Conservation (phyloP, 1,140 invertebrate genomes). For the Sesamia nonagrioides region DNA sequence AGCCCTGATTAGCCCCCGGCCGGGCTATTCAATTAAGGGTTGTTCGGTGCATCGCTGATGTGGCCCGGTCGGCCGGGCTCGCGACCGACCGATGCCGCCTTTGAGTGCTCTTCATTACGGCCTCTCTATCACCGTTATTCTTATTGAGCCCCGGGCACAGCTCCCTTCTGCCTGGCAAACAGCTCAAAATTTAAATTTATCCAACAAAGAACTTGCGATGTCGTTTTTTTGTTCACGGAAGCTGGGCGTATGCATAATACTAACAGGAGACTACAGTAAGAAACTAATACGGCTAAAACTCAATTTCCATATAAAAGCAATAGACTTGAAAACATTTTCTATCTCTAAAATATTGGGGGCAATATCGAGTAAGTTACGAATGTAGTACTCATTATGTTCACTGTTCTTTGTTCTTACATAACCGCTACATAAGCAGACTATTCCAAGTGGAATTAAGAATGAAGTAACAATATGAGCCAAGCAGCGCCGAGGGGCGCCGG, state of each 20-base stretch:
- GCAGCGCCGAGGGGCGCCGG: slow-evolving; percentile 12
- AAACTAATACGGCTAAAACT: background rate
- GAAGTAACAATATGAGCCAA: slow-evolving; percentile 56
- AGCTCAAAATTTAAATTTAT: slow-evolving; percentile 58
- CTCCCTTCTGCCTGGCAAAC: slow-evolving; percentile 13
- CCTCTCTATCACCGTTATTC: slow-evolving; percentile 75
- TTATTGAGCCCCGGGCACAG: slow-evolving; percentile 63
- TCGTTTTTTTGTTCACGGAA: background rate
- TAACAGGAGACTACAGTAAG: background rate
- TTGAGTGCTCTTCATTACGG: slow-evolving; percentile 78
- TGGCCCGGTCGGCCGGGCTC: slow-evolving; percentile 63
- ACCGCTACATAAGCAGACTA: slow-evolving; percentile 10
- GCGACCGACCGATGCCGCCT: slow-evolving; percentile 62
- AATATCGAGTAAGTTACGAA: background rate
- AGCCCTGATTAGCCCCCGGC: slow-evolving; percentile 84
- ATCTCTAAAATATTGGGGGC: background rate
- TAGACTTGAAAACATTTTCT: background rate
- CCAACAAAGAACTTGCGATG: slow-evolving; percentile 21
- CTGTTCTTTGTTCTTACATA: slow-evolving; percentile 31
- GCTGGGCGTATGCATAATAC: slow-evolving; percentile 17
- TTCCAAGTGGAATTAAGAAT: slow-evolving; percentile 58
- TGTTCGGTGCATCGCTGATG: slow-evolving; percentile 81
- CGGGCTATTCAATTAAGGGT: slow-evolving; percentile 85
- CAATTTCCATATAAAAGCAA: background rate
- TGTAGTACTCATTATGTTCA: slow-evolving; percentile 9